Evolutionary conservation across 2,797 vertebrate genomes (phyloP).

Genomic region (Odontamblyopus rebecca): DNA sequence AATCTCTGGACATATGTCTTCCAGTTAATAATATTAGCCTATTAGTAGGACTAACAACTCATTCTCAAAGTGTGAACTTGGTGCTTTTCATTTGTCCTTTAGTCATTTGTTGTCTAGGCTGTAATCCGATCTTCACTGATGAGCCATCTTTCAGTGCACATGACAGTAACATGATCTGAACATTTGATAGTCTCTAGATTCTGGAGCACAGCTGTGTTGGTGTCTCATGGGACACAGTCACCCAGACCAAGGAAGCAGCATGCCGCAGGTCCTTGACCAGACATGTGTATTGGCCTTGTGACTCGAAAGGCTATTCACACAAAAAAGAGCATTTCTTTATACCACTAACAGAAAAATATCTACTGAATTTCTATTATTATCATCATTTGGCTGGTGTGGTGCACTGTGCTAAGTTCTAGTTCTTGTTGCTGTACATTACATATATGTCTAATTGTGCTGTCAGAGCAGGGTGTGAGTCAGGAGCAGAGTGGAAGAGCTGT

Average conservation of each 20-base stretch:
- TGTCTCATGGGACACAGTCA: background rate
- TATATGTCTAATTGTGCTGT: conserved; percentile 28
- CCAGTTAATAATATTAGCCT: background rate
- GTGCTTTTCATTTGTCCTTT: conserved; percentile 9
- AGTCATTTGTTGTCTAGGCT: conserved; percentile 18
- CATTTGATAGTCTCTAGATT: background rate
- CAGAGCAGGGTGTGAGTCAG: conserved; percentile 2
- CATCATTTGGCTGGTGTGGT: conserved; percentile 1
- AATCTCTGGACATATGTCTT: background rate
- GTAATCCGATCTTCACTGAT: conserved; percentile 19
- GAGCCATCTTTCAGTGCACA: conserved; percentile 1
- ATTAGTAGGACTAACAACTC: background rate
- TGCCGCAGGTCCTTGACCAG: background rate
- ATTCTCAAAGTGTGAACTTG: background rate
- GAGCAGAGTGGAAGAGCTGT: conserved; percentile 15
- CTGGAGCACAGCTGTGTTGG: background rate
- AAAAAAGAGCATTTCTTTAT: background rate
- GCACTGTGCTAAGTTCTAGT: conserved; percentile 17
- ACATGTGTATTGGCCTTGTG: background rate
- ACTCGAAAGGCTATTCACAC: background rate
- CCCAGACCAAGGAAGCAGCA: background rate
- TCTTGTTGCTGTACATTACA: conserved; percentile 2
- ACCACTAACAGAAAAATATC: background rate
- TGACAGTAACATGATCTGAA: background rate
- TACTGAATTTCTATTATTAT: too few relatives aligned